Evolutionary conservation across 2,888 invertebrate species (phyloP), one percentile per base, ranked within the genome.

Genomic region (Nyleta sp.): DNA sequence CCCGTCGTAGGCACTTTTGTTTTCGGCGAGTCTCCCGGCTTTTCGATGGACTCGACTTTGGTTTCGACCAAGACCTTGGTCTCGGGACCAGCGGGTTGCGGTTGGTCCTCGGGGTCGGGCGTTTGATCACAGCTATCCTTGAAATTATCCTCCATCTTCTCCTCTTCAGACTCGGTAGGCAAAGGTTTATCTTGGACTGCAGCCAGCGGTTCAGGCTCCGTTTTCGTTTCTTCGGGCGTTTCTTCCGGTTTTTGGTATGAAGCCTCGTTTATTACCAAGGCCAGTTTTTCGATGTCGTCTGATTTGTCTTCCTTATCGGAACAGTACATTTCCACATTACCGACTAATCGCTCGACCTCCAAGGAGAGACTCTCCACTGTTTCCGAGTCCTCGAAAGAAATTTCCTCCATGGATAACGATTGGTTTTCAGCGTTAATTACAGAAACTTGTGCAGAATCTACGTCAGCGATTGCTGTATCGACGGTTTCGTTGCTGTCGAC

Each of bases 321-420:
- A n/a, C 11, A 33, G 1, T 76, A 65, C 15, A 62, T 28, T 4
- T 80, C 42, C 7, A 68, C 18, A 3, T 13, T 48, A 7, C 65
- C 76, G 11, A 89, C 86, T 15, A 90, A 79, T 68, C 81, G 82
- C 57, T 90, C 90, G 0, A 90, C 86, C 20, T 89, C 89, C 11
- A 84, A 77, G 3, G 89, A 87, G 59, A 90, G 87, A 62, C 87
- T 89, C 57, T 90, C 90, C 18, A 90, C 73, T 0, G 89, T 89
- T 67, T 90, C 90, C 1, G 79, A 78, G 8, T 88, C 88, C 2
- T 87, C 85, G 0, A 2, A 7, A 10, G 2, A 28, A 6, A 28
- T 31, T 13, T 46, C 50, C 2, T 67, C 48, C n/a, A 31, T 15
- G 2, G 33, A 6, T 6, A n/a, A 2, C 10, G 13, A 7, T 20